A percentile compares a stretch with the other conserved stretches of the same genome.
phyloP scores from a whole-genome alignment of 2,113 vertebrate species.

The Bombycilla garrulus region DNA sequence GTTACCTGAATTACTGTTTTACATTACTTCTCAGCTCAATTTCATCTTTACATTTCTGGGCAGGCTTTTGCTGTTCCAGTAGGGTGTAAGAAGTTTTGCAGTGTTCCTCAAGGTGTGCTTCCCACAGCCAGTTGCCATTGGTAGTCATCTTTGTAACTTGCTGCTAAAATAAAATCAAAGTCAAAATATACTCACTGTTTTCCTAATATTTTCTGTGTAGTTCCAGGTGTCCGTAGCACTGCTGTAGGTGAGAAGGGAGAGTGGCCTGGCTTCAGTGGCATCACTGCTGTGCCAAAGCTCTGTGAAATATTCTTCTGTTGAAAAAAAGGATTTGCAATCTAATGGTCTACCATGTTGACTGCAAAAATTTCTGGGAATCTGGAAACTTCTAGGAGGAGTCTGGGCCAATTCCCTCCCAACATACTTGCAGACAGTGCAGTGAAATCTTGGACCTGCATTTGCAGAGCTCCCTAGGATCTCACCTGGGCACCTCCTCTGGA shows the following conservation, averaged over 20 bases:
- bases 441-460: not conserved
- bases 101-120: not conserved
- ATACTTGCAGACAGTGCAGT: not conserved
- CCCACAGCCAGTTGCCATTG: not conserved
- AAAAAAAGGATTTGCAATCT: not conserved
- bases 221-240: not conserved
- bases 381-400: not conserved
- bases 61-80: not conserved
- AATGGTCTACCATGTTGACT: not conserved
- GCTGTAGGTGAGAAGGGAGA: not conserved
- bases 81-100: not conserved
- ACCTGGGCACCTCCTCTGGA: not conserved
- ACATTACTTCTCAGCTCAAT: not conserved
- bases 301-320: not conserved
- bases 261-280: rapidly evolving
- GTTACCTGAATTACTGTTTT: not conserved
- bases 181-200: not conserved
- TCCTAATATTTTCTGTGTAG: not conserved
- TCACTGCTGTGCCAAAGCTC: not conserved
- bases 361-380: not conserved
- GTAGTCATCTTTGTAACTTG: not conserved
- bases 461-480: not conserved
- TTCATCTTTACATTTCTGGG: not conserved
- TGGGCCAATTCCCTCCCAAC: not conserved
- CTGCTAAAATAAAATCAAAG: not conserved